A percentile compares a stretch with the other conserved stretches of the same genome.
Conservation (phyloP, 2,888 invertebrate genomes). For the Dascillus cervinus region DNA sequence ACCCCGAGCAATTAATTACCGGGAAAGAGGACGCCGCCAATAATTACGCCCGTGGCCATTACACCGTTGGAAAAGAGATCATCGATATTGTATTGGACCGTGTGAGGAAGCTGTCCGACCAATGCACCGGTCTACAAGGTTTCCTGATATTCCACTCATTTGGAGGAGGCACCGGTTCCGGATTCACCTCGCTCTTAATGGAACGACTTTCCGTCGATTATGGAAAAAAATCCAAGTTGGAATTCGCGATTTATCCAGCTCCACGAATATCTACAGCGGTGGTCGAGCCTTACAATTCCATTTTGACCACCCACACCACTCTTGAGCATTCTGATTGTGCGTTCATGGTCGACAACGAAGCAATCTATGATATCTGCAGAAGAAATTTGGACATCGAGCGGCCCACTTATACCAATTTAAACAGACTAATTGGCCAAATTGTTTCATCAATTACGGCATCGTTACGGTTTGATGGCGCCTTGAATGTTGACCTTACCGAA, state of each 20-base stretch:
- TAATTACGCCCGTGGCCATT: slow-evolving; percentile 77
- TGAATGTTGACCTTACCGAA: slow-evolving; percentile 54
- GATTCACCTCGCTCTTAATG: slow-evolving; percentile 76
- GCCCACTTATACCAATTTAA: slow-evolving; percentile 57
- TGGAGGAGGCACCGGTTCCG: slow-evolving; percentile 73
- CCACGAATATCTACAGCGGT: slow-evolving; percentile 51
- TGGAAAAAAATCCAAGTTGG: too few species aligned
- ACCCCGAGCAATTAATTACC: slow-evolving; percentile 73
- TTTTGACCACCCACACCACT: slow-evolving; percentile 56
- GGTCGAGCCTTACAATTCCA: slow-evolving; percentile 58
- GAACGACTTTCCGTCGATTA: slow-evolving; percentile 54
- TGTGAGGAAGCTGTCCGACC: slow-evolving; percentile 57
- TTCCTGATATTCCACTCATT: slow-evolving; percentile 53
- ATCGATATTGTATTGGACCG: slow-evolving; percentile 61
- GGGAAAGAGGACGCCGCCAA: slow-evolving; percentile 83
- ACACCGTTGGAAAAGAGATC: slow-evolving; percentile 56
- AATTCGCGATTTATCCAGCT: too few species aligned
- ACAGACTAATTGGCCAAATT: slow-evolving; percentile 50
- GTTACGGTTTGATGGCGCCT: slow-evolving; percentile 51
- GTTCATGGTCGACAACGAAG: too few species aligned
- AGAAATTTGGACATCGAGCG: slow-evolving; percentile 50
- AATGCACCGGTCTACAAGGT: slow-evolving; percentile 51
- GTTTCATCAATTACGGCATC: slow-evolving; percentile 54
- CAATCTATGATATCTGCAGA: slow-evolving; percentile 50
- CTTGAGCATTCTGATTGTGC: slow-evolving; percentile 54